Evolutionary conservation across 2,113 vertebrate species (phyloP).

Genomic region (Egretta garzetta): DNA sequence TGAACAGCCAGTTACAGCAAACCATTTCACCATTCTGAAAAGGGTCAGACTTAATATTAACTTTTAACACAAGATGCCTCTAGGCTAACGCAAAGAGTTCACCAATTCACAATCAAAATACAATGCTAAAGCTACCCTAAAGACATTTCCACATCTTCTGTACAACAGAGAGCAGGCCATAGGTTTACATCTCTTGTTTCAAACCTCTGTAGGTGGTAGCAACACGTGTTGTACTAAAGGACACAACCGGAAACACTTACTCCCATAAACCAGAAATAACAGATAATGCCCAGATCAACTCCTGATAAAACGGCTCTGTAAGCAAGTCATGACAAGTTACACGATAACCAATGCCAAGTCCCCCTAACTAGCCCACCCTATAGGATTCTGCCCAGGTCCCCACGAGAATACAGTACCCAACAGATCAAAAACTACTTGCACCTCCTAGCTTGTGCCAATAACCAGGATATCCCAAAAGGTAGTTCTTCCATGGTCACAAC

Average conservation of each 20-base stretch:
- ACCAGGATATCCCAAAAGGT: background rate
- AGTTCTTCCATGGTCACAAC: background rate
- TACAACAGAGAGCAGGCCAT: background rate
- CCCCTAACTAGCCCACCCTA: background rate
- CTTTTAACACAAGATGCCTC: background rate
- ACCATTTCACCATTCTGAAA: background rate
- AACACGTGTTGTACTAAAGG: background rate
- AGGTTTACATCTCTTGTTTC: background rate
- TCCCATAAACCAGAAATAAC: background rate
- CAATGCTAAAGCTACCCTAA: background rate
- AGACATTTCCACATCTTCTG: background rate
- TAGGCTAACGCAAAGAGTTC: background rate
- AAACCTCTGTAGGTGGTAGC: background rate
- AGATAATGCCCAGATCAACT: background rate
- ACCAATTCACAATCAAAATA: background rate
- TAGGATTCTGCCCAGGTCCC: background rate
- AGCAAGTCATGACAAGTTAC: background rate
- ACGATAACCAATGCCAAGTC: background rate
- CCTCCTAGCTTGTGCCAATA: background rate
- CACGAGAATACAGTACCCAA: accelerated
- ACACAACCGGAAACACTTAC: background rate
- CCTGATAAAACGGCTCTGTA: background rate
- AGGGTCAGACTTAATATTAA: background rate
- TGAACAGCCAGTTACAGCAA: background rate
- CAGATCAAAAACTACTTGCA: background rate